Evolutionary conservation across 1,140 invertebrate species (phyloP).

Genomic region (Zaprionus capensis): DNA sequence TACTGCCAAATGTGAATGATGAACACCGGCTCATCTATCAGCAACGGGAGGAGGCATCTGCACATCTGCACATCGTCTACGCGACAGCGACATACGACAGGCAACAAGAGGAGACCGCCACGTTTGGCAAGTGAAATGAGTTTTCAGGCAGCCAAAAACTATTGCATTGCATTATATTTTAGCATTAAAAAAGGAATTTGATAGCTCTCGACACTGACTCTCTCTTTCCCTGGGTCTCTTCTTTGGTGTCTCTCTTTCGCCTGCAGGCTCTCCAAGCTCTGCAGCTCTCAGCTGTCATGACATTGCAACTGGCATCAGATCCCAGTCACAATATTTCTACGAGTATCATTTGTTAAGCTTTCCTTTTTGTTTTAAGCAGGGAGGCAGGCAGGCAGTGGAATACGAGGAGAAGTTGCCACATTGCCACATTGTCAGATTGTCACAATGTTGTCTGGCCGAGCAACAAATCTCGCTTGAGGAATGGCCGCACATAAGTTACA

Average conservation of each 20-base stretch:
- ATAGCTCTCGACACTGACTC: constrained; percentile 41
- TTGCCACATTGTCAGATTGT: constrained; percentile 11
- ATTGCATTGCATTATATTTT: constrained; percentile 46
- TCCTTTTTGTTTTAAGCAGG: not conserved
- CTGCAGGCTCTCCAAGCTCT: constrained; percentile 17
- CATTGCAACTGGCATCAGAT: constrained; percentile 14
- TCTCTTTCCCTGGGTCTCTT: not conserved
- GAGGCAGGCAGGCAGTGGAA: too few species aligned
- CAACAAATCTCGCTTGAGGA: constrained; percentile 62
- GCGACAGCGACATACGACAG: not conserved
- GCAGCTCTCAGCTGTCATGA: constrained; percentile 40
- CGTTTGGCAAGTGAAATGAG: constrained; percentile 38
- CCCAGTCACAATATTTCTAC: constrained; percentile 14
- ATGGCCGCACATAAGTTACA: constrained; percentile 64
- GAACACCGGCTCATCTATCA: constrained; percentile 66
- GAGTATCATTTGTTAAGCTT: constrained; percentile 40
- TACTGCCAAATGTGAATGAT: constrained; percentile 46
- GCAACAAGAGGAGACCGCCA: constrained; percentile 5
- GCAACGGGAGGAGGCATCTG: constrained; percentile 22
- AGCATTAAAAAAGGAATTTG: constrained; percentile 66
- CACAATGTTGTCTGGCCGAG: constrained; percentile 31
- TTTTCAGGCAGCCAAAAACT: constrained; percentile 46
- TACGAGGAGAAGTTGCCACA: not conserved
- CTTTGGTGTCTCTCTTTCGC: not conserved
- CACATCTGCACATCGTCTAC: not conserved